Percentiles rank a stretch among this genome's conserved stretches.
Conservation (phyloP, 2,797 vertebrate species). For the Eidolon dupreanum region DNA sequence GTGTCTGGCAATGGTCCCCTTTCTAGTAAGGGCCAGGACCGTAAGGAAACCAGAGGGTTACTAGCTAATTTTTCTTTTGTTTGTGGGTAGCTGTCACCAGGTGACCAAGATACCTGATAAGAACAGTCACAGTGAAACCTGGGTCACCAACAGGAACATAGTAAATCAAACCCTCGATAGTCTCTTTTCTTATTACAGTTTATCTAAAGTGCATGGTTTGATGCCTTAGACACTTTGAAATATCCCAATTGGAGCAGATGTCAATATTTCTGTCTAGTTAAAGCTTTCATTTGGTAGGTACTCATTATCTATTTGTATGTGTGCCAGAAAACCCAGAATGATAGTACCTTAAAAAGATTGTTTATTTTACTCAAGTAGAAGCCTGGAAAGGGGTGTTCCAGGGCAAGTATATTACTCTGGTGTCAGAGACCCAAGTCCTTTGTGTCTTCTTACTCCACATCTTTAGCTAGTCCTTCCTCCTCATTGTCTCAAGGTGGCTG, state of each 20-base stretch:
- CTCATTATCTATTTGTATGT: neutral
- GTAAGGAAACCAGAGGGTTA: neutral
- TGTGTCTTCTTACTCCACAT: neutral
- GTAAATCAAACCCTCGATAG: neutral
- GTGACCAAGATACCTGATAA: neutral
- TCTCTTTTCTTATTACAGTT: neutral
- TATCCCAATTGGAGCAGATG: neutral
- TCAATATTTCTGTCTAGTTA: slow-evolving; percentile 34
- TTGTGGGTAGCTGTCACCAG: neutral
- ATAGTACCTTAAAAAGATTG: neutral
- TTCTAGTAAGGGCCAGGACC: neutral
- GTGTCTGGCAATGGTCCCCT: neutral
- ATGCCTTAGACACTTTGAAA: neutral
- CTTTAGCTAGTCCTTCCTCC: neutral
- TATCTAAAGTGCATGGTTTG: neutral
- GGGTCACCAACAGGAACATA: neutral
- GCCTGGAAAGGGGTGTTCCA: neutral
- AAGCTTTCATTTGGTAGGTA: neutral
- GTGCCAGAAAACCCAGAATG: neutral
- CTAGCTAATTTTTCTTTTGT: neutral
- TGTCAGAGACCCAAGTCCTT: neutral
- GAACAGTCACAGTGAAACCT: neutral
- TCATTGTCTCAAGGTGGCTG: slow-evolving; percentile 9
- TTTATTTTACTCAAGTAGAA: neutral
- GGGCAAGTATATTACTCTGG: neutral